Conservation (phyloP, 92 coral and sea anemone species). For the Actinernus sp. region DNA sequence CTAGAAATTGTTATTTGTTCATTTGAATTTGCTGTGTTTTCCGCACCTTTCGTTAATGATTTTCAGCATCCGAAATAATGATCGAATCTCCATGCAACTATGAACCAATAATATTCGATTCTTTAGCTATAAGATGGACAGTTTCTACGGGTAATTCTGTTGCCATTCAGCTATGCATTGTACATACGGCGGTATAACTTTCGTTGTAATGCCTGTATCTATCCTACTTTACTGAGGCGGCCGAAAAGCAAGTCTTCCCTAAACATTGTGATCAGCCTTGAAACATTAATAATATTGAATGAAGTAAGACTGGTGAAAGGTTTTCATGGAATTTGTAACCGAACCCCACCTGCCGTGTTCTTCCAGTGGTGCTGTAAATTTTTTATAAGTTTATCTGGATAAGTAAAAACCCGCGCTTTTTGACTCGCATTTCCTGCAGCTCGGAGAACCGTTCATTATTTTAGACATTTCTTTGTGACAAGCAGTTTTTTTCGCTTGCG, state of each 20-base stretch:
- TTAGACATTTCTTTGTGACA: constrained; percentile 1
- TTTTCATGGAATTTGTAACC: constrained; percentile 20
- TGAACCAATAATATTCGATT: background rate
- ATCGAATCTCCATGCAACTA: constrained; percentile 24
- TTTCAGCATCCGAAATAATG: constrained; percentile 6
- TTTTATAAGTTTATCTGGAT: constrained; percentile 76
- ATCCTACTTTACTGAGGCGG: no score
- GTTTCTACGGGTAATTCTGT: constrained; percentile 69
- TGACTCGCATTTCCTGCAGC: constrained; percentile 29
- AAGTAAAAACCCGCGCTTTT: constrained; percentile 50
- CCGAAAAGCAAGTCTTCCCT: background rate
- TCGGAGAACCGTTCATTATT: constrained; percentile 12
- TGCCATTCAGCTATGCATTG: constrained; percentile 37
- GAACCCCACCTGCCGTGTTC: constrained; percentile 57
- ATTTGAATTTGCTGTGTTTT: constrained; percentile 1
- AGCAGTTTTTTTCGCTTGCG: no score
- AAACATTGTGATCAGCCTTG: constrained; percentile 12
- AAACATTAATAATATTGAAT: constrained; percentile 54
- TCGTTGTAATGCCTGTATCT: no score
- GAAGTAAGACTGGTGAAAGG: constrained; percentile 66
- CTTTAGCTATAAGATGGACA: constrained; percentile 7
- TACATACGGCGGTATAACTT: no score
- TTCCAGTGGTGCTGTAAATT: constrained; percentile 68
- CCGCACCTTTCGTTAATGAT: constrained; percentile 11
- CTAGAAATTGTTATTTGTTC: background rate